These are phyloP conservation scores for Eumeta japonica DNA, from an alignment of 1,140 invertebrate species.

Conservation along the genomic window DNA sequence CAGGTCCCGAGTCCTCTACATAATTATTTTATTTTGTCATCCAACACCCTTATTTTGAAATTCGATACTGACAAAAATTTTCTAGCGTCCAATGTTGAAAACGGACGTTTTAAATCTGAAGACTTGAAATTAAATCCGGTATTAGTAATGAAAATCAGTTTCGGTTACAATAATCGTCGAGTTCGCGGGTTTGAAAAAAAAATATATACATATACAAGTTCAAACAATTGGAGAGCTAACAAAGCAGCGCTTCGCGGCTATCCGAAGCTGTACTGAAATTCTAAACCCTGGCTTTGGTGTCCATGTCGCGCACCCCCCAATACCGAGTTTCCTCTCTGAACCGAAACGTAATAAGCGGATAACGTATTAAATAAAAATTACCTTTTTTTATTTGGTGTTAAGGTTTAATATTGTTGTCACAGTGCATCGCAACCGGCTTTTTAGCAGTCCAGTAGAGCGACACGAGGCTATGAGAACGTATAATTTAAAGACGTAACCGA, in stretches of 20 bases:
- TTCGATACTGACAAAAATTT: not conserved
- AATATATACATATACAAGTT: conserved; percentile 32
- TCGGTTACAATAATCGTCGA: too few relatives aligned
- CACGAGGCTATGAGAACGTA: conserved; percentile 57
- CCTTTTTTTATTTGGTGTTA: not conserved
- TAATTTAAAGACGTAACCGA: conserved; percentile 54
- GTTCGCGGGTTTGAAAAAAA: conserved; percentile 32
- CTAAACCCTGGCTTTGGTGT: conserved; percentile 53
- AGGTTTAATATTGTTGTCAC: not conserved
- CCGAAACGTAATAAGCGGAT: conserved; percentile 20
- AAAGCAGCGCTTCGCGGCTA: conserved; percentile 52
- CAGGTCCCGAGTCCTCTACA: too few relatives aligned
- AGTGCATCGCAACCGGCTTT: too few relatives aligned
- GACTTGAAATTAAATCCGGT: too few relatives aligned
- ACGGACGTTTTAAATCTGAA: too few relatives aligned
- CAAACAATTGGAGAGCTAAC: conserved; percentile 46
- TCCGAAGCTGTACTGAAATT: conserved; percentile 57
- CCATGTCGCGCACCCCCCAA: conserved; percentile 54
- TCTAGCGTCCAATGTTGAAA: not conserved
- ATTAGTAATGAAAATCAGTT: too few relatives aligned
- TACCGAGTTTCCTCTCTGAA: conserved; percentile 42
- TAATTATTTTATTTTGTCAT: too few relatives aligned
- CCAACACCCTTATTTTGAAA: too few relatives aligned
- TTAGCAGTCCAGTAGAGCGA: too few relatives aligned
- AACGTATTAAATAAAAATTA: not conserved